Percentiles rank a stretch among this genome's conserved stretches.
These are phyloP conservation scores for Lepidothrix coronata DNA, from an alignment of 2,113 vertebrate genomes.

Conservation along the genomic window DNA sequence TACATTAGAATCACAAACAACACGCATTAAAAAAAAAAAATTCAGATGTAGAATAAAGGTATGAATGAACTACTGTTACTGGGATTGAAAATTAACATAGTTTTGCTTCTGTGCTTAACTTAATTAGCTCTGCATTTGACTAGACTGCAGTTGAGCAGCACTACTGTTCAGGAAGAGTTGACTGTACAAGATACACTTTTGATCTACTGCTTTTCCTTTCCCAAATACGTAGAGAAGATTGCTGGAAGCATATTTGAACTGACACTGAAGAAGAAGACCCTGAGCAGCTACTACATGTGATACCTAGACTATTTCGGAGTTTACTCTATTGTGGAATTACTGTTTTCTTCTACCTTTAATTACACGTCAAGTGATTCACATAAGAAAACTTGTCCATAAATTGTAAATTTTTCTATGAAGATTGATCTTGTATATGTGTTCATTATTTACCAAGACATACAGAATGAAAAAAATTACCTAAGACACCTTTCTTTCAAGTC, in stretches of 20 bases:
- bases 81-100: not conserved
- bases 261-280: not conserved
- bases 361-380: accelerated
- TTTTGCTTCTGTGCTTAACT: not conserved
- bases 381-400: not conserved
- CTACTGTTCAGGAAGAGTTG: too few species aligned
- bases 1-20: not conserved
- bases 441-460: not conserved
- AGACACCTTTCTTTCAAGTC: not conserved
- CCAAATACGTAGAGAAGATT: not conserved
- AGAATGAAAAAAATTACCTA: not conserved
- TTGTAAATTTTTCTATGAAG: not conserved
- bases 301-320: not conserved
- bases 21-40: not conserved
- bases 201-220: not conserved
- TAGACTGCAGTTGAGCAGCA: not conserved
- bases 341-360: not conserved
- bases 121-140: not conserved
- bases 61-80: not conserved
- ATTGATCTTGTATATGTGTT: not conserved
- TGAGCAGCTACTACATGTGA: not conserved
- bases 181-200: not conserved
- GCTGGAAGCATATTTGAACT: not conserved
- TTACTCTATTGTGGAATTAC: not conserved
- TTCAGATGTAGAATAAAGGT: not conserved